Evolutionary conservation across 2,888 invertebrate species (phyloP), one percentile per base, ranked within the genome.

Genomic region (Scaptomyza polygonia): DNA sequence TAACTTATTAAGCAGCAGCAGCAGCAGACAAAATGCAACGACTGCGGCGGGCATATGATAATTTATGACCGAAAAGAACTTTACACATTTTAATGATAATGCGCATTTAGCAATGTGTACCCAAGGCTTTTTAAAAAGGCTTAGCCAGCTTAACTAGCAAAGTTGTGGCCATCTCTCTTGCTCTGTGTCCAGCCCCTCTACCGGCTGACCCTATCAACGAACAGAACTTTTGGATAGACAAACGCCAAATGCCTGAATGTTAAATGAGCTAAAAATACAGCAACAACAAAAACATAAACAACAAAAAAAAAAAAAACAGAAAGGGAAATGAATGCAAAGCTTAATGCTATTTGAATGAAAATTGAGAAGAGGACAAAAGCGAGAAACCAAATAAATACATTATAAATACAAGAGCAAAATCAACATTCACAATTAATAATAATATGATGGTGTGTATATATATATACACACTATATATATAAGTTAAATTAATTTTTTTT

Each of bases 61-160:
- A 83, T 83, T 85, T 83, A 83, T 85, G 83, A 53, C 63, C 85
- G 42, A 72, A 76, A 67, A 62, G 51, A 84, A 88, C 74, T 89
- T 84, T 81, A 66, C 74, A 72, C 76, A 76, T 86, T 89, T 88
- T 86, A 88, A 88, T 86, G 88, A 84, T 86, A 86, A 86, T 89
- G 82, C 87, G 79, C 86, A 89, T 88, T 89, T 89, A 86, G 87
- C 67, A 79, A 68, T 81, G 72, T 80, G 74, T 80, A 83, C 81
- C 81, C 84, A 86, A 83, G 81, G 88, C 77, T 83, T 86, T 88
- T 83, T 69, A 88, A 83, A 82, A 83, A 83, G 82, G 82, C 82
- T 83, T 88, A 83, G 82, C 82, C 85, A 79, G 85, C 87, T 85
- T 88, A 82, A 82, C 71, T 82, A 67, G 70, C 79, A 85, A 87